Evolutionary conservation across 2,113 vertebrate genomes (phyloP).

Genomic region (Trogon melanurus): DNA sequence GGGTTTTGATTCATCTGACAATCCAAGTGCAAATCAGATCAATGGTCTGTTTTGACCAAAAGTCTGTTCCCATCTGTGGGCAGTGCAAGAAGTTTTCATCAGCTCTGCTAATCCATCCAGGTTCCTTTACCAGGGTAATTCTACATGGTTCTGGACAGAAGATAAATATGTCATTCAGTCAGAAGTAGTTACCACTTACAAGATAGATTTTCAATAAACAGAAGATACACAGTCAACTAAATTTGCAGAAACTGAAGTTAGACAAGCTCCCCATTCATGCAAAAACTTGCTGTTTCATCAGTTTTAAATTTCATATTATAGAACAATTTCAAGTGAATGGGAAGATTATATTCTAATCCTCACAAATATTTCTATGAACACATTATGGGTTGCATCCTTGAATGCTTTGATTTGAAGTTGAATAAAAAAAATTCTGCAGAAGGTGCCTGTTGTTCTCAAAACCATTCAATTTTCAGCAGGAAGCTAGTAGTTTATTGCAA

Average conservation of each 20-base stretch:
- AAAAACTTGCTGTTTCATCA: neutral
- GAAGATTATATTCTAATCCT: neutral
- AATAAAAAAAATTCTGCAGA: neutral
- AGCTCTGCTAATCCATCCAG: neutral
- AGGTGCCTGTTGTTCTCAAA: neutral
- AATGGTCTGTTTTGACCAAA: neutral
- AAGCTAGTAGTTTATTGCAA: neutral
- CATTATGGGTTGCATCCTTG: neutral
- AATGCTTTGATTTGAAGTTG: neutral
- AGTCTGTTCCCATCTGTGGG: neutral
- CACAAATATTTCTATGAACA: neutral
- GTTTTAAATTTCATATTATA: neutral
- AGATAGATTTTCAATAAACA: neutral
- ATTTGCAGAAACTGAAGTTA: neutral
- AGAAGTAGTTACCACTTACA: neutral
- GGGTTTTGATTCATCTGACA: neutral
- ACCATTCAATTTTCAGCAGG: neutral
- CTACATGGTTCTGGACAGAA: neutral
- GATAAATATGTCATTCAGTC: neutral
- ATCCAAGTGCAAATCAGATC: neutral
- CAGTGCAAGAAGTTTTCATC: neutral
- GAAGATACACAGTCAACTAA: neutral
- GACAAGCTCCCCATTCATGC: neutral
- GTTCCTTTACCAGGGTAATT: neutral
- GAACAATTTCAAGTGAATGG: neutral